Evolutionary conservation across 2,797 vertebrate genomes (phyloP), one percentile per base, ranked within the genome.

Genomic region (Microctenopoma lineatum): DNA sequence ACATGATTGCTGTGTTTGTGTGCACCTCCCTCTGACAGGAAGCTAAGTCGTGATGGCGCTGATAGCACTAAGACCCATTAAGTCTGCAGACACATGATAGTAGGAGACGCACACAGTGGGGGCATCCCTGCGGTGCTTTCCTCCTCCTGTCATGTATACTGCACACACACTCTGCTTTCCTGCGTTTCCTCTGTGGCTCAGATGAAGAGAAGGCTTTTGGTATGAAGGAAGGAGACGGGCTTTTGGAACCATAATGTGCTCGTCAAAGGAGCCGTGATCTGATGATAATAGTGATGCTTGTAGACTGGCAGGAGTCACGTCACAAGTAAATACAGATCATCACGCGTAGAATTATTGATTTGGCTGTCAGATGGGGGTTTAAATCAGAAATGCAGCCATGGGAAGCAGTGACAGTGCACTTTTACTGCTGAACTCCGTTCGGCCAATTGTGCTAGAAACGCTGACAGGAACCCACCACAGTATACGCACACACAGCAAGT

Each of bases 51-150:
- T 64, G 90, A 92, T 92, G 84, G 52, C 38, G 58, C 83, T 78
- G 92, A 93, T 93, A 91, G 86, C 78, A 73, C 55, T 52, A 46
- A 77, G 83, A 69, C 84, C 80, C 84, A 91, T 92, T 90, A 90
- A 73, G 81, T 84, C 87, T 89, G 85, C 71, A 85, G 89, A 84
- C 84, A 72, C 67, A 84, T 87, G 90, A 92, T 91, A 86, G 87
- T 64, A 83, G 75, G 79, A 90, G 85, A 85, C 79, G 60, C 75
- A 34, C 75, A 34, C 81, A 68, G 71, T n/a, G 58, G 79, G 86
- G 87, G 59, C 86, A 87, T 89, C 90, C 80, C 75, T 77, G 72
- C 58, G 58, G 73, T 77, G 54, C 59, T 60, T 47, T 61, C 81
- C 67, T 65, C 53, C 50, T 75, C 67, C 56, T 82, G 77, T 80